Base-by-base conservation (phyloP, 2,888 invertebrate species). In the Erpobdella octoculata region DNA sequence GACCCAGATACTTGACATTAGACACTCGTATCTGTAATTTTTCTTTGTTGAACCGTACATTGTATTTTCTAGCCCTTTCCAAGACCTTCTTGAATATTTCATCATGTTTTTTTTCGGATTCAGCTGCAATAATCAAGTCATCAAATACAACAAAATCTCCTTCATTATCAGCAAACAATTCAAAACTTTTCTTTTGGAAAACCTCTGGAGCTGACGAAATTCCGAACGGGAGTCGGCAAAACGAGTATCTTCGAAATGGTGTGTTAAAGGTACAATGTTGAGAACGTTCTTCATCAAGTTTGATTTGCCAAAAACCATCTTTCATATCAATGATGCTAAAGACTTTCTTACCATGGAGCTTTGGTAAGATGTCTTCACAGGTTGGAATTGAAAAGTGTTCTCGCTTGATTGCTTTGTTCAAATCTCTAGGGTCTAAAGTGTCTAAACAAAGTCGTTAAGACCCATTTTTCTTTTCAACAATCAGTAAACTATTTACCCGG, bases 251-350 rank as follows among this genome's bases (percentile, higher is more conserved):
- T 28, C 73, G 70, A 68, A 67, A 73, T 1, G 76, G 75, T n/a
- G 71, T 75, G 67, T 76, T 72, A 53, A 75, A 77, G n/a, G 75
- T 77, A 64, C 74, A 71, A 15, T 76, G 69, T n/a, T 72, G 66
- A 15, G 73, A 74, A n/a, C n/a, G n/a, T 28, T 73, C 72, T 37
- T 75, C 71, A 15, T 74, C 71, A 41, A 78, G 58, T 31, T 69
- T 72, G 2, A 76, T 59, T 15, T 74, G 48, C 74, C 76, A 78
- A 48, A 74, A 78, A 0, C 77, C 77, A 69, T 74, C 69, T 37
- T 73, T 73, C 53, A 70, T n/a, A 61, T 76, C 74, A 12, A 74
- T 48, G 15, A 72, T 73, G n/a, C 72, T 73, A 46, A 74, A 75
- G 6, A 68, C 33, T 41, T 41, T 75, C 33, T 71, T 74, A 33